phyloP scores from a whole-genome alignment of 2,797 vertebrate species.

The Centropyge bicolor region DNA sequence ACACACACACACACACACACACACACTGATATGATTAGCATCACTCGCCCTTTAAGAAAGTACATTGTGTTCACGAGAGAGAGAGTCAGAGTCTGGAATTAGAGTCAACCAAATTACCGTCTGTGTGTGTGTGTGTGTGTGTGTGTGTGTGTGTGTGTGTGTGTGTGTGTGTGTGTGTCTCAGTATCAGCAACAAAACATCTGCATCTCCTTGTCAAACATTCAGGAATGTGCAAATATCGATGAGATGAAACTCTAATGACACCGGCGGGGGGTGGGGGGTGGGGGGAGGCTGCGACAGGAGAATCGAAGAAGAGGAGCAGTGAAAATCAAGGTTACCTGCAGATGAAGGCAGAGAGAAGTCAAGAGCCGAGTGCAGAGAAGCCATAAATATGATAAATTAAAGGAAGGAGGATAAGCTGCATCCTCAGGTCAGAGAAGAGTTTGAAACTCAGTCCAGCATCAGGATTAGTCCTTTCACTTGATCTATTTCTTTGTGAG shows the following conservation, averaged over 20 bases:
- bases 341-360: background rate
- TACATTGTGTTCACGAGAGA: conserved; percentile 50
- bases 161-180: background rate
- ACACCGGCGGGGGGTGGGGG: too few species aligned
- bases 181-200: conserved; percentile 39
- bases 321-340: conserved; percentile 4
- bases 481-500: background rate
- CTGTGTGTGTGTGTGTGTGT: conserved; percentile 6
- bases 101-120: conserved; percentile 37
- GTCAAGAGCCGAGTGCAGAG: background rate
- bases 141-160: background rate
- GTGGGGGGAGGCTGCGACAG: background rate
- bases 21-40: conserved; percentile 47
- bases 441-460: background rate
- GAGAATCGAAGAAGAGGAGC: background rate
- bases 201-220: background rate
- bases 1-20: conserved; percentile 40
- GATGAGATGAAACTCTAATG: conserved; percentile 28
- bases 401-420: background rate
- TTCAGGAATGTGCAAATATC: conserved; percentile 9
- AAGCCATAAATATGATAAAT: background rate
- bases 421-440: background rate
- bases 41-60: conserved; percentile 45
- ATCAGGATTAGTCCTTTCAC: background rate
- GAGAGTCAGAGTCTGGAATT: conserved; percentile 25